Conservation (phyloP, 2,113 vertebrate species). For the Petrocephalus zakoni region DNA sequence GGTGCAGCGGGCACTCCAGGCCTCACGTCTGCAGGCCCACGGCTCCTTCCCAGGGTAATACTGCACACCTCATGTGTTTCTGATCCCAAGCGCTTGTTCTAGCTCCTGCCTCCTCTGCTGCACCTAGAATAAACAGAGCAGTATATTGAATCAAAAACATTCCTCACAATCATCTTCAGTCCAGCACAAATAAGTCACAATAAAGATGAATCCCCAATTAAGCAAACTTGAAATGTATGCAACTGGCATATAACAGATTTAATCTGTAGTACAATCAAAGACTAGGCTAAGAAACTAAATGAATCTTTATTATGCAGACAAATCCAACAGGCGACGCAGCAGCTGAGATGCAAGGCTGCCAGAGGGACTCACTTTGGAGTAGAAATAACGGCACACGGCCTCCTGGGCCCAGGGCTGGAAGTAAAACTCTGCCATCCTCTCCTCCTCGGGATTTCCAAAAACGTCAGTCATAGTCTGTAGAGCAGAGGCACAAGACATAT, state of each 20-base stretch:
- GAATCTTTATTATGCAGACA: not conserved
- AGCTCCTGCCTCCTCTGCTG: constrained; percentile 74
- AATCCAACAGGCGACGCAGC: too few species aligned
- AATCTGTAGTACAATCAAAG: not conserved
- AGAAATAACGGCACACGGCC: constrained; percentile 95
- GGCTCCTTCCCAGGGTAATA: not conserved
- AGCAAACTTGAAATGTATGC: not conserved
- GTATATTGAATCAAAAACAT: not conserved
- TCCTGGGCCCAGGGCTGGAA: constrained; percentile 99
- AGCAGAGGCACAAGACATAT: constrained; percentile 1
- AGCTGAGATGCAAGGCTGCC: not conserved
- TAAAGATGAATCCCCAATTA: not conserved
- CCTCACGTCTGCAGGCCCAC: not conserved
- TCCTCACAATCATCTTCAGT: not conserved
- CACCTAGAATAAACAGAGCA: constrained; percentile 51
- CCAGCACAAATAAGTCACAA: not conserved
- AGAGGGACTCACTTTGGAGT: constrained; percentile 78
- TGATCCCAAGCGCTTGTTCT: constrained; percentile 78
- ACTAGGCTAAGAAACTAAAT: not conserved
- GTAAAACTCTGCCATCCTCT: constrained; percentile 94
- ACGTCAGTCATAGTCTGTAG: constrained; percentile 94
- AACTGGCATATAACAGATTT: not conserved
- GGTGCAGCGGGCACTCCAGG: not conserved
- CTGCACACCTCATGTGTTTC: constrained; percentile 63
- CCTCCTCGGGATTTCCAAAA: constrained; percentile 94